These are phyloP conservation scores for Sorex maritimensis DNA, from an alignment of 2,797 vertebrate species.

Conservation along the genomic window DNA sequence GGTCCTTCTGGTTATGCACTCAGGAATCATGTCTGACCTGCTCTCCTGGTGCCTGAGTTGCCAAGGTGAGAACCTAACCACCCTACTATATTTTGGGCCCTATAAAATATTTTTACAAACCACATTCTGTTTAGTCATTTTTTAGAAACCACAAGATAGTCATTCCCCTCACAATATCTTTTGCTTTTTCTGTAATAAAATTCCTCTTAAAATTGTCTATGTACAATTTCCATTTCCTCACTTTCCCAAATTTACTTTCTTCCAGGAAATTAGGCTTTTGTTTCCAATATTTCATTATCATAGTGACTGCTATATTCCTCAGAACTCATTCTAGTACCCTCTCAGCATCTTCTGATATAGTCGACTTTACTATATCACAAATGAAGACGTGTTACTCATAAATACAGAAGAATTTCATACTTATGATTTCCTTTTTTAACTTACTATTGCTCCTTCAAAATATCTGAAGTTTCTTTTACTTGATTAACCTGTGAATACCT, in stretches of 20 bases:
- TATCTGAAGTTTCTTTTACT: conserved; percentile 11
- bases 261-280: not conserved
- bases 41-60: too few relatives aligned
- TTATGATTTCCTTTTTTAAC: not conserved
- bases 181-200: not conserved
- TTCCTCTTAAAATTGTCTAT: not conserved
- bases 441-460: not conserved
- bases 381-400: not conserved
- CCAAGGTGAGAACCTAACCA: too few relatives aligned
- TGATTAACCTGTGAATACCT: not conserved
- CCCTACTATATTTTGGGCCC: too few relatives aligned
- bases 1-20: too few relatives aligned
- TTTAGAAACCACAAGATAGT: too few relatives aligned
- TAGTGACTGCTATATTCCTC: not conserved
- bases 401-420: not conserved
- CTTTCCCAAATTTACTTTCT: not conserved
- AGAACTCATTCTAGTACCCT: not conserved
- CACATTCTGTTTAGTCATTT: not conserved
- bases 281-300: not conserved
- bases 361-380: not conserved
- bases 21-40: too few relatives aligned
- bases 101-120: not conserved
- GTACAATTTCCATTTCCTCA: not conserved
- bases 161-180: not conserved
- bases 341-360: not conserved